Conservation (phyloP, 2,888 invertebrate genomes). For the Ametastegia equiseti region DNA sequence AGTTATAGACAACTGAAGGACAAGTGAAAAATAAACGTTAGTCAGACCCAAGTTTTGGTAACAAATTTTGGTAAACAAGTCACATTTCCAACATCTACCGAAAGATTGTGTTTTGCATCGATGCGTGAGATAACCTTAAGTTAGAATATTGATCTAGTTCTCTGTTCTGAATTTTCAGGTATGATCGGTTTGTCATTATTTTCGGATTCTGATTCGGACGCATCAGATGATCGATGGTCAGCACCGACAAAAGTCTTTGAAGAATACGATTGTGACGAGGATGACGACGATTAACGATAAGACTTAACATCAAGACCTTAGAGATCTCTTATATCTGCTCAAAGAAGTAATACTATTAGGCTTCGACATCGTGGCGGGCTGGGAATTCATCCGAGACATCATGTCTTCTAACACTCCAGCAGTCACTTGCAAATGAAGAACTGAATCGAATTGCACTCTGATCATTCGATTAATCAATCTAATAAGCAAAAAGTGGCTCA, state of each 20-base stretch:
- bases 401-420: not conserved
- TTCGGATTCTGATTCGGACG: not conserved
- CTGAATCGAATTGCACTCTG: not conserved
- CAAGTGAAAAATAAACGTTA: not conserved
- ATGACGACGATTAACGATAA: conserved; percentile 32
- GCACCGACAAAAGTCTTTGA: conserved; percentile 12
- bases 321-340: not conserved
- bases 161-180: too few relatives aligned
- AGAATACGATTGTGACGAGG: conserved; percentile 41
- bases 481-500: not conserved
- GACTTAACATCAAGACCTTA: not conserved
- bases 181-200: conserved; percentile 38
- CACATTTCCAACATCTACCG: not conserved
- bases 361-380: not conserved
- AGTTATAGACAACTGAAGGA: not conserved
- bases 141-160: too few relatives aligned
- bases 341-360: not conserved
- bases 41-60: not conserved
- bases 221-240: conserved; percentile 27
- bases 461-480: not conserved
- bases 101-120: not conserved
- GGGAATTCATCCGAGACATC: not conserved
- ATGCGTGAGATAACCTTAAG: not conserved
- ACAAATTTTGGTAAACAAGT: not conserved
- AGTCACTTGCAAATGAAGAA: not conserved